Percentiles rank a stretch among this genome's conserved stretches.
phyloP scores from a whole-genome alignment of 1,140 invertebrate species.

The Vollenhovia emeryi region DNA sequence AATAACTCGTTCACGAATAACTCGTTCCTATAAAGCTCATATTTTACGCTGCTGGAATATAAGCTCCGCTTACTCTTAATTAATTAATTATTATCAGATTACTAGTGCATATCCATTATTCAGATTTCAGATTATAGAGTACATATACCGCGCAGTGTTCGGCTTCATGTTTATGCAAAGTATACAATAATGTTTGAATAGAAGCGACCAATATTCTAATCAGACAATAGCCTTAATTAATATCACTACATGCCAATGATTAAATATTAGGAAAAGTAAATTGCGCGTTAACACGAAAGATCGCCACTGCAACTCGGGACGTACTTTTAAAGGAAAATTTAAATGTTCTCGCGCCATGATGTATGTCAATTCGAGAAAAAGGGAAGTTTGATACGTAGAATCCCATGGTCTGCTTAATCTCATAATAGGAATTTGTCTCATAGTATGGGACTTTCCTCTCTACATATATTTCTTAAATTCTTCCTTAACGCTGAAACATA shows the following conservation, averaged over 20 bases:
- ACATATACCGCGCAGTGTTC: background rate
- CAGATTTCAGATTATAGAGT: constrained; percentile 49
- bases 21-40: background rate
- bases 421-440: too few relatives aligned
- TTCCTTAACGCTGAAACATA: background rate
- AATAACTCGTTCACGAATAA: constrained; percentile 8
- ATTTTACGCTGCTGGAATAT: constrained; percentile 21
- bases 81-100: constrained; percentile 55
- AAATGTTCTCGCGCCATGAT: background rate
- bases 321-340: background rate
- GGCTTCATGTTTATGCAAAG: constrained; percentile 43
- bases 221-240: constrained; percentile 22
- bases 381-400: background rate
- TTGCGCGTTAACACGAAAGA: background rate
- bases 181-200: constrained; percentile 45
- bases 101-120: constrained; percentile 48
- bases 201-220: constrained; percentile 42
- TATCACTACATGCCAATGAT: background rate
- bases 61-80: constrained; percentile 32
- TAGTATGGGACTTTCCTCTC: too few relatives aligned
- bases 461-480: background rate
- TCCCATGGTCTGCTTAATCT: background rate
- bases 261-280: background rate
- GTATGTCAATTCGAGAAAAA: background rate
- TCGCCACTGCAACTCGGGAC: too few relatives aligned